These are phyloP conservation scores for Caenorhabditis tropicalis DNA, from an alignment of 1,140 invertebrate genomes.

Conservation along the genomic window DNA sequence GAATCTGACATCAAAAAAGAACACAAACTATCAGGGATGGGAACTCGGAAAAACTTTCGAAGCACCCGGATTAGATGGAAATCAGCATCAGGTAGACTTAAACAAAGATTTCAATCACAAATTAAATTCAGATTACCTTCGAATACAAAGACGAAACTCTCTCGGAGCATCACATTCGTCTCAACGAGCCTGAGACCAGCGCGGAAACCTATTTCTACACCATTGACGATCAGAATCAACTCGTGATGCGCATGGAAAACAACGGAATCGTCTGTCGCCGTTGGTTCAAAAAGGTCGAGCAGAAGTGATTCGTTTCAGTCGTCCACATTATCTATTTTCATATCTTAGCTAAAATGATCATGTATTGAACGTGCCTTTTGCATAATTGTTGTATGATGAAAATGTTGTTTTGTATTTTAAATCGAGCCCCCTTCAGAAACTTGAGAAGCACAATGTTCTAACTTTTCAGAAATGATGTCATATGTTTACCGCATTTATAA, in stretches of 20 bases:
- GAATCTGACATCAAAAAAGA: conserved; percentile 63
- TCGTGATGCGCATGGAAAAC: conserved; percentile 63
- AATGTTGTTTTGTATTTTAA: too few relatives aligned
- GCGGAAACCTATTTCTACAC: conserved; percentile 66
- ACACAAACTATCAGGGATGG: conserved; percentile 59
- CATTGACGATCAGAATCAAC: conserved; percentile 59
- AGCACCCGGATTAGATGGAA: conserved; percentile 64
- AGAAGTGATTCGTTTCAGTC: conserved; percentile 11
- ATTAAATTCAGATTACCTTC: conserved; percentile 64
- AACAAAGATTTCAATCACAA: not conserved
- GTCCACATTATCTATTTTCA: not conserved
- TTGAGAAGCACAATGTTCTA: too few relatives aligned
- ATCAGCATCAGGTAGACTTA: conserved; percentile 58
- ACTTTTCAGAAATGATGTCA: not conserved
- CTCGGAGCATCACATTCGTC: conserved; percentile 63
- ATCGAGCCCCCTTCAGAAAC: too few relatives aligned
- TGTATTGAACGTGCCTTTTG: conserved; percentile 23
- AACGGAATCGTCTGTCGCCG: conserved; percentile 56
- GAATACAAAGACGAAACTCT: conserved; percentile 58
- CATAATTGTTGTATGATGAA: not conserved
- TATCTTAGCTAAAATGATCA: not conserved
- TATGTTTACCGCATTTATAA: conserved; percentile 24
- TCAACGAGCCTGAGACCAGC: conserved; percentile 62
- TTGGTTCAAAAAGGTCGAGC: conserved; percentile 55
- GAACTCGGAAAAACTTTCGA: conserved; percentile 60